Conservation (phyloP, 2,888 invertebrate genomes). For the Xanthostigma xanthostigma region DNA sequence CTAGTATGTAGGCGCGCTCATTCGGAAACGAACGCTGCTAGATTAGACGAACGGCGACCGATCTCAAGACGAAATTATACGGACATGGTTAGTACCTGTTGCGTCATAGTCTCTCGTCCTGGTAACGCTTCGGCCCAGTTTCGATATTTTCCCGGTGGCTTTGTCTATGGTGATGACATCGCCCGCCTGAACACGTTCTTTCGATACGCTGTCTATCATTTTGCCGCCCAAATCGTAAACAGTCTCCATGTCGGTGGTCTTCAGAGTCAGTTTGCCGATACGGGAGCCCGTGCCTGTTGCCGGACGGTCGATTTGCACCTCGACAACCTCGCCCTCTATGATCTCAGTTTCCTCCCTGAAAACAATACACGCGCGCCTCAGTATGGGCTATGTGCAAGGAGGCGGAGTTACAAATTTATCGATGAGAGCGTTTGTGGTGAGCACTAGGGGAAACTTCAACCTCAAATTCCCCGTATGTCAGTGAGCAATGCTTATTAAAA, state of each 20-base stretch:
- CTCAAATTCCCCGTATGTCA: too few species aligned
- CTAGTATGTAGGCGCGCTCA: too few species aligned
- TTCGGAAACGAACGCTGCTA: too few species aligned
- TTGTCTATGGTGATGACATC: slow-evolving; percentile 98
- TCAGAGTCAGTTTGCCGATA: slow-evolving; percentile 87
- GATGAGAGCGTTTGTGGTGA: too few species aligned
- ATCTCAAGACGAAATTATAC: too few species aligned
- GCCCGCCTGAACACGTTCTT: slow-evolving; percentile 90
- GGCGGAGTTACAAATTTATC: too few species aligned
- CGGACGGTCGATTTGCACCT: slow-evolving; percentile 90
- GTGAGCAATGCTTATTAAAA: too few species aligned
- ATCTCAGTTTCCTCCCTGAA: slow-evolving; percentile 92
- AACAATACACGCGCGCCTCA: not conserved
- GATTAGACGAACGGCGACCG: too few species aligned
- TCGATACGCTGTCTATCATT: slow-evolving; percentile 92
- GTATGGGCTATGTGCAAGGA: not conserved
- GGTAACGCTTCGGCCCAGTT: slow-evolving; percentile 86
- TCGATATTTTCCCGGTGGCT: slow-evolving; percentile 87
- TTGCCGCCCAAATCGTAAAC: slow-evolving; percentile 96
- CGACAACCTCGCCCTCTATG: slow-evolving; percentile 97
- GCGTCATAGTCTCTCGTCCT: slow-evolving; percentile 96
- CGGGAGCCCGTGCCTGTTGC: slow-evolving; percentile 79
- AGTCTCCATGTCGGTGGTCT: slow-evolving; percentile 99
- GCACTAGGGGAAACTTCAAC: too few species aligned
- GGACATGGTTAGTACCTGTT: slow-evolving; percentile 41